phyloP scores from a whole-genome alignment of 2,888 invertebrate species.

The Neoascia interrupta region DNA sequence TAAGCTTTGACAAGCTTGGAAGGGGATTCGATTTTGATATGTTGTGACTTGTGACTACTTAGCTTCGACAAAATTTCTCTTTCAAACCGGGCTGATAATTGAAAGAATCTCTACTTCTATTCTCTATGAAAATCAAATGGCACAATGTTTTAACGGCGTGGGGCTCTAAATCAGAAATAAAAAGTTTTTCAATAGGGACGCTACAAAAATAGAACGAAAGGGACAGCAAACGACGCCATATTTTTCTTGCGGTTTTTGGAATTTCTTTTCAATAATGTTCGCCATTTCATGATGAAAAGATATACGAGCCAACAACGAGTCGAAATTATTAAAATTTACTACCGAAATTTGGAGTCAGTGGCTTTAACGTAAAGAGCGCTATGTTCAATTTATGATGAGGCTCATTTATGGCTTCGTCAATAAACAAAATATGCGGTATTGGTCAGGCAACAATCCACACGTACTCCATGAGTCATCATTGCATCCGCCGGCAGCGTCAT shows the following conservation, averaged over 20 bases:
- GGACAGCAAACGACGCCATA: too few species aligned
- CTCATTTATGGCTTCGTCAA: neutral
- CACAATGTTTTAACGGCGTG: too few species aligned
- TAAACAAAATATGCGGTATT: conserved; percentile 1
- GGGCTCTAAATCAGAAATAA: too few species aligned
- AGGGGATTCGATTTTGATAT: too few species aligned
- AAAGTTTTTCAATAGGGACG: neutral
- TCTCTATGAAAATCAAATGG: too few species aligned
- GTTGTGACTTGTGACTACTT: too few species aligned
- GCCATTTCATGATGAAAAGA: neutral
- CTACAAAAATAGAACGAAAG: too few species aligned
- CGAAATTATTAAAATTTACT: neutral
- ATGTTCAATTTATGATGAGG: neutral
- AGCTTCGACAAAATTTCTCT: too few species aligned
- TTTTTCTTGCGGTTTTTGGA: too few species aligned
- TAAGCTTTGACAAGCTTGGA: too few species aligned
- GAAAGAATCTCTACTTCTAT: too few species aligned
- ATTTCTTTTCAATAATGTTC: neutral
- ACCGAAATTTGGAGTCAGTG: neutral
- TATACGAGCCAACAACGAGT: neutral
- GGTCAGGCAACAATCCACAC: neutral
- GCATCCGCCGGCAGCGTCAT: conserved; percentile 12
- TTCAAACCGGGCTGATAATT: too few species aligned
- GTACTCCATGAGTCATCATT: neutral
- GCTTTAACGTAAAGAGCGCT: conserved; percentile 1